Conservation (phyloP, 2,113 vertebrate genomes). For the Mesoclemmys tuberculata region DNA sequence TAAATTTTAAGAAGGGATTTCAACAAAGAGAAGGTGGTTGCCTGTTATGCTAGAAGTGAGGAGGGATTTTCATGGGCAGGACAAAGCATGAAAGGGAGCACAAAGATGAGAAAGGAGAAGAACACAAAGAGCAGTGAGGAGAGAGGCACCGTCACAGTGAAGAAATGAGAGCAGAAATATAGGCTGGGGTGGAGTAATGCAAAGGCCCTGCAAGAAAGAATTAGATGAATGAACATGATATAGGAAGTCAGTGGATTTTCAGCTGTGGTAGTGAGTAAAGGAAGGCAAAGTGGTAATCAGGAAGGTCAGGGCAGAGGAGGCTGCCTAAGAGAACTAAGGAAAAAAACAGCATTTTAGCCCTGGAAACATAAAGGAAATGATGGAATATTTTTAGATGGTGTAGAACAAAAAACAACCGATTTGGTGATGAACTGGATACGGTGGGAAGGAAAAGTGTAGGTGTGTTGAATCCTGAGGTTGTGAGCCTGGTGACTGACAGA, state of each 20-base stretch:
- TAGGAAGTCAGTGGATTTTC: not conserved
- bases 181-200: not conserved
- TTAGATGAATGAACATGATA: not conserved
- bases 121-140: not conserved
- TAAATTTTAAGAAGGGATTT: not conserved
- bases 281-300: not conserved
- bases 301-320: not conserved
- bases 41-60: not conserved
- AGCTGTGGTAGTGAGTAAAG: not conserved
- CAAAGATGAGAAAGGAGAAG: not conserved
- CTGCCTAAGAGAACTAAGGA: not conserved
- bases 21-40: not conserved
- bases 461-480: not conserved
- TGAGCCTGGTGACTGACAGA: not conserved
- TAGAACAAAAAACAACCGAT: not conserved
- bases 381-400: not conserved
- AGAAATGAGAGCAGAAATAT: not conserved
- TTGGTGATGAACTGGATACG: not conserved
- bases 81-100: not conserved
- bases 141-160: not conserved
- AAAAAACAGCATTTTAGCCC: not conserved
- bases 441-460: not conserved
- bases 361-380: not conserved
- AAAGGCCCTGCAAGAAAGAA: not conserved
- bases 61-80: not conserved